These are phyloP conservation scores for Drosophila pseudotakahashii DNA, from an alignment of 2,888 invertebrate genomes.

Conservation along the genomic window DNA sequence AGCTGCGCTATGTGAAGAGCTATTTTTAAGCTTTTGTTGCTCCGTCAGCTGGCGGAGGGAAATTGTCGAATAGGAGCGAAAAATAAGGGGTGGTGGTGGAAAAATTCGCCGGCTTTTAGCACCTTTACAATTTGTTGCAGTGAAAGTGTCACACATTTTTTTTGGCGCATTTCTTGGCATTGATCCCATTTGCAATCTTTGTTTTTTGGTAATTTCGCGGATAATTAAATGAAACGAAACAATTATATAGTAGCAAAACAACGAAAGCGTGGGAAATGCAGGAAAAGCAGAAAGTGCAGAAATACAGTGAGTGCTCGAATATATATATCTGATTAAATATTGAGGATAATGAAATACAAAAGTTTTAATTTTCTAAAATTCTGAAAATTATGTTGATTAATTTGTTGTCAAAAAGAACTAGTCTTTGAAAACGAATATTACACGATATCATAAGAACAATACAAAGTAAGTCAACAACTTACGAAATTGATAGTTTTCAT, in stretches of 20 bases:
- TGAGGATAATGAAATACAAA: too few relatives aligned
- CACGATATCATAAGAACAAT: too few relatives aligned
- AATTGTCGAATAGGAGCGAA: conserved; percentile 6
- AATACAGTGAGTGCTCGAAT: conserved; percentile 8
- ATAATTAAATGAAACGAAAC: conserved; percentile 51
- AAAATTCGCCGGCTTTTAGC: conserved; percentile 33
- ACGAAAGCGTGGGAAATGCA: conserved; percentile 33
- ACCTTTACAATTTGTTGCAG: conserved; percentile 45
- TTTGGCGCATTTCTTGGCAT: conserved; percentile 71
- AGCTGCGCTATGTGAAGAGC: conserved; percentile 22
- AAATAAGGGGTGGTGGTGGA: conserved; percentile 2
- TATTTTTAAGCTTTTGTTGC: conserved; percentile 29
- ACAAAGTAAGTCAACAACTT: too few relatives aligned
- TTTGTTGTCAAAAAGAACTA: too few relatives aligned
- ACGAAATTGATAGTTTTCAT: too few relatives aligned
- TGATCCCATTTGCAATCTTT: conserved; percentile 64
- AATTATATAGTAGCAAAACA: conserved; percentile 40
- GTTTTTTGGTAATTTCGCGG: conserved; percentile 40
- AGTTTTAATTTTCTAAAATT: too few relatives aligned
- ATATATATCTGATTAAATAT: not conserved
- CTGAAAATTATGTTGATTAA: too few relatives aligned
- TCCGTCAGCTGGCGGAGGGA: conserved; percentile 19
- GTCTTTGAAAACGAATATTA: too few relatives aligned
- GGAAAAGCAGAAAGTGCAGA: conserved; percentile 25
- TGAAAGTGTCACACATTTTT: conserved; percentile 59